Evolutionary conservation across 2,888 invertebrate species (phyloP), one percentile per base, ranked within the genome.

Genomic region (Himalopsyche japonica): DNA sequence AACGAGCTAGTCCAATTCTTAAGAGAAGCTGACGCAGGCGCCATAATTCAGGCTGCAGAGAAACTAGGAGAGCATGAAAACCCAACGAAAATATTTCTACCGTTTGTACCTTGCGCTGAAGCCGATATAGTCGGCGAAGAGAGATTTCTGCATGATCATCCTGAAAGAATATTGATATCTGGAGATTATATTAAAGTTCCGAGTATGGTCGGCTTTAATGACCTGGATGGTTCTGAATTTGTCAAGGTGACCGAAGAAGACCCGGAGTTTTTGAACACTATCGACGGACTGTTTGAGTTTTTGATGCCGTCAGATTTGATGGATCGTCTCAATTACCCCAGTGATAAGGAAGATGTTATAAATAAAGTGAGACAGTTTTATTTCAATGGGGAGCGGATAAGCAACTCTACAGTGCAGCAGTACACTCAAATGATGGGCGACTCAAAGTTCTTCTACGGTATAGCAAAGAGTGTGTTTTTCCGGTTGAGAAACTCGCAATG

Each of bases 41-140:
- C 89, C 78, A 89, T 92, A 20, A 88, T 88, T 86, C 88, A 88
- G 15, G 91, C 89, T n/a, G 89, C 91, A 83, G 87, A 86, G 47
- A 49, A 87, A 2, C 84, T 92, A 48, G 87, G 90, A 34, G 88
- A 88, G 27, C 91, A 91, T 0, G 88, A 88, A 32, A 92, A 91
- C 0, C 27, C 91, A 0, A 87, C 87, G 1, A 89, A 18, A n/a
- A 78, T 76, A n/a, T 82, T 32, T 81, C 6, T 86, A 37, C 78
- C 89, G 0, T 92, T 92, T 86, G 87, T 88, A 1, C 92, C 92
- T 0, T 90, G 90, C 0, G 89, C 91, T 1, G 92, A 92, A 87
- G 91, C 92, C 87, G 79, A 88, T 3, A 88, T 89, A 48, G 89
- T 89, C 0, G 91, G 90, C 20, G 89, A 91, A 8, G 90, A 89